Base-by-base conservation (phyloP, 1,140 invertebrate species). In the Charaxes varanes region DNA sequence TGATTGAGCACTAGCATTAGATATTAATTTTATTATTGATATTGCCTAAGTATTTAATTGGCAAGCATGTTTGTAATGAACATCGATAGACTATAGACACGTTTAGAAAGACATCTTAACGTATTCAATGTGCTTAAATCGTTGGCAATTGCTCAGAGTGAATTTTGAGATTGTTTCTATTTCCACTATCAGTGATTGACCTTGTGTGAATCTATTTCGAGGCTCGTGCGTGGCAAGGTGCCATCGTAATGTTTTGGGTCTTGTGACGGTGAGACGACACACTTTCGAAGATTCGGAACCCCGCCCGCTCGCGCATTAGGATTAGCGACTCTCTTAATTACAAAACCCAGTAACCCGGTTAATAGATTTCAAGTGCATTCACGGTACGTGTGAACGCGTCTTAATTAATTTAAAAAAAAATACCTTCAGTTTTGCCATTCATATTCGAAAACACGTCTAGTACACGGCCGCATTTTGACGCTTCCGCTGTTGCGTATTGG, bases 291-390 rank as follows among this genome's bases (percentile, higher is more conserved):
- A 30, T 32, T 33, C 32, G 19, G 31, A 40, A 27, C 31, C 36
- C 45, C 10, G 18, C 30, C 21, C 28, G 23, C n/a, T 10, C 24
- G 36, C 19, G 11, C 40, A 40, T 28, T 43, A 41, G 36, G 36
- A 49, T 48, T 40, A 47, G 46, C 50, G 51, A 54, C 41, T 67
- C 55, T 53, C 62, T 69, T 71, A 67, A 77, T 78, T 71, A 71
- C 49, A 59, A 77, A 72, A 70, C 58, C 53, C 62, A 64, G 67
- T 70, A 81, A 82, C 65, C 70, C 46, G 79, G 79, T 68, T 78
- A 83, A 76, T 51, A 59, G 74, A 69, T 58, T 51, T 63, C 60
- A 53, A 56, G 45, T 53, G 50, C 56, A 54, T 64, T 42, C 49
- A 59, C 43, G 45, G 53, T 60, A 70, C 66, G 72, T 79, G 76